Base-by-base conservation (phyloP, 2,888 invertebrate species). In the Metallyticus violacea region DNA sequence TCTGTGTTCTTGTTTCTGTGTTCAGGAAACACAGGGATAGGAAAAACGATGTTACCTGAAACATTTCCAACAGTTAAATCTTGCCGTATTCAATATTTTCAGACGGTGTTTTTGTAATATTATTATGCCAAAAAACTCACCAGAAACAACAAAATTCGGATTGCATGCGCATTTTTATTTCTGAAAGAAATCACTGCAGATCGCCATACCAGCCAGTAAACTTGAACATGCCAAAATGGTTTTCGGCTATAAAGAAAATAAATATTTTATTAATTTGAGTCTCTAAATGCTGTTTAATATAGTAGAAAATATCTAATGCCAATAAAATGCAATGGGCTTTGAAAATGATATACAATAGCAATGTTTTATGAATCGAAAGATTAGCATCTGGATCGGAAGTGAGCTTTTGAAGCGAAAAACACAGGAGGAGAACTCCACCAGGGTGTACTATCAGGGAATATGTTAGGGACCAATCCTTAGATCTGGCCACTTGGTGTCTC, bases 21-120 rank as follows among this genome's bases (percentile, higher is more conserved):
- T 93, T 93, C 0, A 91, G 89, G 90, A 92, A 93, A 87, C 93
- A 93, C 0, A 91, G 90, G 1, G 90, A 91, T 26, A 93, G 90
- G 27, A 93, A 91, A n/a, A 92, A 85, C 1, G 93, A 90, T 0
- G 93, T 92, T n/a, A 93, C 90, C 86, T 89, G 77, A 2, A 78
- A 87, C 26, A 80, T 62, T 62, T 15, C 22, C 1, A n/a, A n/a
- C n/a, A 22, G 22, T 15, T 1, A 62, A 40, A 62, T 62, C 15
- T 15, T 62, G 15, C 15, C 2, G 0, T 0, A n/a, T n/a, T n/a
- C n/a, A n/a, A n/a, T n/a, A n/a, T n/a, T n/a, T n/a, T n/a, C n/a
- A n/a, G n/a, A n/a, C n/a, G n/a, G n/a, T n/a, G n/a, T n/a, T n/a
- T n/a, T n/a, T n/a, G n/a, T n/a, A n/a, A n/a, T n/a, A n/a, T n/a